Base-by-base conservation (phyloP, 2,888 invertebrate species). In the Apamea anceps region DNA sequence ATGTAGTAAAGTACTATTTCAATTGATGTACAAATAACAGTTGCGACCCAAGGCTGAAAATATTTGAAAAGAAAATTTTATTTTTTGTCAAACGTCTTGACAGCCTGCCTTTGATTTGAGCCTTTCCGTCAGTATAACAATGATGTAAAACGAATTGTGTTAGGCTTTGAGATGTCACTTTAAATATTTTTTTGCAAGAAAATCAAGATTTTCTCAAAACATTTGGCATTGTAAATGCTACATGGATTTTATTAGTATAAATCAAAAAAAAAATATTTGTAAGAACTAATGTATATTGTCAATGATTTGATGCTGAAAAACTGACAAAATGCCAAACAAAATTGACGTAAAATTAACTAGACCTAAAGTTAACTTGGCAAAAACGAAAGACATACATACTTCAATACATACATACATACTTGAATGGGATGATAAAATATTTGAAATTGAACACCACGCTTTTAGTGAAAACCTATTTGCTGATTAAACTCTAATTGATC, bases 41-140 rank as follows among this genome's bases (percentile, higher is more conserved):
- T 54, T 74, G 42, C 42, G 51, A 74, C 67, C 32, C 76, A 83
- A 81, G 76, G 76, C 72, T 70, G 60, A 85, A 78, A 75, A 77
- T 72, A 74, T 79, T 79, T 57, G 25, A 13, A 68, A 60, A 72
- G 62, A 72, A 51, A 32, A 32, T 76, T 72, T 45, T 73, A 66
- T 77, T 79, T 85, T 81, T 81, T 82, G 76, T 68, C 57, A 78
- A 63, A 67, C 48, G 71, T 83, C 81, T 68, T 12, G 78, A 72
- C 81, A 71, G 68, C n/a, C 72, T 77, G 66, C 42, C 25, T 83
- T 75, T 88, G 74, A 84, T 82, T 81, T 89, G 83, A 87, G 67
- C 74, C 51, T 51, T 71, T 76, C 75, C 60, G 73, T 83, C 89
- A 73, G 77, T 80, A 72, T 13, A 72, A 72, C 72, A 81, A 83